Evolutionary conservation across 1,140 invertebrate genomes (phyloP).

Genomic region (Bilobella aurantiaca): DNA sequence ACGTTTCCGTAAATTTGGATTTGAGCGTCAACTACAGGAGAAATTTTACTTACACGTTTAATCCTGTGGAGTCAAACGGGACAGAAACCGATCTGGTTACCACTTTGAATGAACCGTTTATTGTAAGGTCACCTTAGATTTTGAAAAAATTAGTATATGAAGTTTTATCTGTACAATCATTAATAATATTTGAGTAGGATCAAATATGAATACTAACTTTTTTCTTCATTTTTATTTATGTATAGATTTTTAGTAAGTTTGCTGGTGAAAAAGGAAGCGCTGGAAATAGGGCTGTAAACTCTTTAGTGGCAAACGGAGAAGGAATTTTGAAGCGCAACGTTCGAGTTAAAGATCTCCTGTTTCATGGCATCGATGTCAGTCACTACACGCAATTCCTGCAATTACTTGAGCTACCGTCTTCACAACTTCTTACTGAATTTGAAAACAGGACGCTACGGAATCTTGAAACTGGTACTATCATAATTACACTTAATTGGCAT

Average conservation of each 20-base stretch:
- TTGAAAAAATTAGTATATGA: not conserved
- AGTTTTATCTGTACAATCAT: too few relatives aligned
- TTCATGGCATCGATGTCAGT: conserved; percentile 17
- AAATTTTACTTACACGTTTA: conserved; percentile 22
- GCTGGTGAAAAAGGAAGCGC: conserved; percentile 1
- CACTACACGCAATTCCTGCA: conserved; percentile 20
- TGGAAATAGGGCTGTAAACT: conserved; percentile 5
- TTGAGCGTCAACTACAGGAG: conserved; percentile 17
- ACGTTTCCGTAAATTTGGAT: conserved; percentile 23
- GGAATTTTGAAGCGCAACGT: not conserved
- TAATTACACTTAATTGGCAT: not conserved
- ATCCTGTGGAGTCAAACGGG: conserved; percentile 11
- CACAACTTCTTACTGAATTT: not conserved
- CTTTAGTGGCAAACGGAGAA: conserved; percentile 6
- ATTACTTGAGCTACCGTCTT: not conserved
- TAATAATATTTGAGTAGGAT: too few relatives aligned
- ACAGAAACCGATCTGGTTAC: conserved; percentile 15
- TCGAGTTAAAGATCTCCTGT: conserved; percentile 16
- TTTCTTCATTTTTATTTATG: too few relatives aligned
- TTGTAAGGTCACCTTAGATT: conserved; percentile 8
- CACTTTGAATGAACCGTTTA: conserved; percentile 13
- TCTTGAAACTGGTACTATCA: conserved; percentile 18
- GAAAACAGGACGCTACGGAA: conserved; percentile 15
- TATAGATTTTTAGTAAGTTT: not conserved
- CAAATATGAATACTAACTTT: too few relatives aligned